Conservation (phyloP, 2,113 vertebrate genomes). For the Lampris incognitus region DNA sequence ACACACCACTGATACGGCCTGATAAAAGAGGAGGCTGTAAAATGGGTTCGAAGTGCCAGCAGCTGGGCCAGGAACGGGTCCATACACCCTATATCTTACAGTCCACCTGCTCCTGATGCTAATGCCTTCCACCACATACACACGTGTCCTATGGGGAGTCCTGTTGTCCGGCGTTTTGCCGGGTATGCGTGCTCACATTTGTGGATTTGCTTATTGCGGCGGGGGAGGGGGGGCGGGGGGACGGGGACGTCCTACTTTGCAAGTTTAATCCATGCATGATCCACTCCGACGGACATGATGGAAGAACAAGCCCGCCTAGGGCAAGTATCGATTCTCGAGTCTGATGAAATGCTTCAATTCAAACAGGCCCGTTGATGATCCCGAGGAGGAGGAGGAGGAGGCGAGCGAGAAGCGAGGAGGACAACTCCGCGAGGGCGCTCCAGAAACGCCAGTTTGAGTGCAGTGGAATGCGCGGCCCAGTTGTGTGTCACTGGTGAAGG, state of each 20-base stretch:
- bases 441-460: no score
- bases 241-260: no score
- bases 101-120: constrained; percentile 49
- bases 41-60: constrained; percentile 36
- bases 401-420: no score
- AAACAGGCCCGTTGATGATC: constrained; percentile 25
- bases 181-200: no score
- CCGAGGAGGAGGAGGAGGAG: not conserved
- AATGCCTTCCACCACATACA: constrained; percentile 37
- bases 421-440: no score
- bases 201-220: no score
- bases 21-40: constrained; percentile 53
- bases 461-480: no score
- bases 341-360: constrained; percentile 21
- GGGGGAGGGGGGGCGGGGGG: no score
- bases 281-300: constrained; percentile 6
- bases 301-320: constrained; percentile 8
- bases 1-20: constrained; percentile 10
- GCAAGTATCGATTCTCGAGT: constrained; percentile 42
- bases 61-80: constrained; percentile 10
- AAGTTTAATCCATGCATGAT: constrained; percentile 38
- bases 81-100: constrained; percentile 50
- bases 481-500: no score
- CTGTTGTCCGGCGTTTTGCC: not conserved
- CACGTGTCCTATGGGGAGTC: constrained; percentile 2